These are phyloP conservation scores for Clarias macrocephalus DNA, from an alignment of 2,113 vertebrate species.

Conservation along the genomic window DNA sequence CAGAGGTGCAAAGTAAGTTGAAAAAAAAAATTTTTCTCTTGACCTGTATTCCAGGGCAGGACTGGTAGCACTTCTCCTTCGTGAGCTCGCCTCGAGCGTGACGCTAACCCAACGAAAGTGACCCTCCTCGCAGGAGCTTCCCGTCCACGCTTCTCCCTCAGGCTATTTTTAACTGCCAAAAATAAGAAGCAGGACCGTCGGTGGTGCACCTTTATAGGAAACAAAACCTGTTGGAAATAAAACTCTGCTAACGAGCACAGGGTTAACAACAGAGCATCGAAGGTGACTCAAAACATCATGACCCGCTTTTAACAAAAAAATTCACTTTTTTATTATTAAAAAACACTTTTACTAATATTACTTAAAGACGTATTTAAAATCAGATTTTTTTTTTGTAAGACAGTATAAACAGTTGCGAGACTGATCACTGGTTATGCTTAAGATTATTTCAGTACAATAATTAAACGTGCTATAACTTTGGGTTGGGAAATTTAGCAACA, in stretches of 20 bases:
- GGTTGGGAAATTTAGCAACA: neutral
- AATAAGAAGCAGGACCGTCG: constrained; percentile 54
- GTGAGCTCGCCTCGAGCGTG: constrained; percentile 14
- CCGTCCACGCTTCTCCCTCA: constrained; percentile 54
- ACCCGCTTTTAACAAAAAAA: neutral
- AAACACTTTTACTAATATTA: neutral
- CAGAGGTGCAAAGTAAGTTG: neutral
- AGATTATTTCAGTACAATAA: neutral
- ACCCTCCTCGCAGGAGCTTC: constrained; percentile 51
- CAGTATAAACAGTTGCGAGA: neutral
- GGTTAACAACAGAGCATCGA: neutral
- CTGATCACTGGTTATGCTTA: neutral
- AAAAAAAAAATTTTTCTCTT: neutral
- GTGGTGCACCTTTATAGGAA: constrained; percentile 52
- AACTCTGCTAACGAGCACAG: neutral
- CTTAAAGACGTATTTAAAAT: neutral
- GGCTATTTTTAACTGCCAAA: constrained; percentile 53
- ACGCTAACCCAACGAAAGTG: constrained; percentile 48
- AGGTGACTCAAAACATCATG: neutral
- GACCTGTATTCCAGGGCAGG: constrained; percentile 1
- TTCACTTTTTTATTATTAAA: neutral
- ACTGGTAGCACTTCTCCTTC: constrained; percentile 55
- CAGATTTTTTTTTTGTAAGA: neutral
- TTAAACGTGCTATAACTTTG: neutral
- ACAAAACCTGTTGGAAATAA: constrained; percentile 51